Percentiles rank a stretch among this genome's conserved stretches.
phyloP scores from a whole-genome alignment of 2,113 vertebrate genomes.

The Gallinago paraguaiae region DNA sequence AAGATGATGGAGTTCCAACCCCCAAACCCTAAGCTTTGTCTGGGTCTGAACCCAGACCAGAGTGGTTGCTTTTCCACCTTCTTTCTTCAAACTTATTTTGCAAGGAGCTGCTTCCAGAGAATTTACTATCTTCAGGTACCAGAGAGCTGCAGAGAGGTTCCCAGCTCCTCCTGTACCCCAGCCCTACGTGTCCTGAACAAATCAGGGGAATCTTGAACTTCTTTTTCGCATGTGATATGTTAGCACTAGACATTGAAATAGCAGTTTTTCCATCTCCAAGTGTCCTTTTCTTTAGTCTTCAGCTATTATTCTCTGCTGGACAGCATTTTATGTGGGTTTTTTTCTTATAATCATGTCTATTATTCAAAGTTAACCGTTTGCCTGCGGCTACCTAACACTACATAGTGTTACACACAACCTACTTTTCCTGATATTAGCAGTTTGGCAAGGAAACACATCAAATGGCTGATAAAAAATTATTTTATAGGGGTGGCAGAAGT shows the following conservation, averaged over 20 bases:
- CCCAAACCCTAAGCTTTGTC: background rate
- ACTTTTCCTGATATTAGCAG: background rate
- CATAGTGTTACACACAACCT: background rate
- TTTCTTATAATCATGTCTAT: background rate
- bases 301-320: background rate
- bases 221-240: background rate
- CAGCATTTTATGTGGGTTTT: background rate
- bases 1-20: too few relatives aligned
- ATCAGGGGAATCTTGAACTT: background rate
- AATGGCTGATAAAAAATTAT: background rate
- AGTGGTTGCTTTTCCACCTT: background rate
- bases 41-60: background rate
- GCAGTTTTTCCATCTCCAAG: background rate
- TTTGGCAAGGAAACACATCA: background rate
- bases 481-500: background rate
- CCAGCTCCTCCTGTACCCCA: background rate
- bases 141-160: background rate
- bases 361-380: background rate
- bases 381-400: background rate
- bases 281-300: background rate
- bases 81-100: background rate
- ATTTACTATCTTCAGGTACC: background rate
- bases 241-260: background rate
- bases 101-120: background rate
- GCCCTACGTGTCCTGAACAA: background rate